These are phyloP conservation scores for Pygoscelis antarcticus DNA, from an alignment of 2,113 vertebrate species.

Conservation along the genomic window DNA sequence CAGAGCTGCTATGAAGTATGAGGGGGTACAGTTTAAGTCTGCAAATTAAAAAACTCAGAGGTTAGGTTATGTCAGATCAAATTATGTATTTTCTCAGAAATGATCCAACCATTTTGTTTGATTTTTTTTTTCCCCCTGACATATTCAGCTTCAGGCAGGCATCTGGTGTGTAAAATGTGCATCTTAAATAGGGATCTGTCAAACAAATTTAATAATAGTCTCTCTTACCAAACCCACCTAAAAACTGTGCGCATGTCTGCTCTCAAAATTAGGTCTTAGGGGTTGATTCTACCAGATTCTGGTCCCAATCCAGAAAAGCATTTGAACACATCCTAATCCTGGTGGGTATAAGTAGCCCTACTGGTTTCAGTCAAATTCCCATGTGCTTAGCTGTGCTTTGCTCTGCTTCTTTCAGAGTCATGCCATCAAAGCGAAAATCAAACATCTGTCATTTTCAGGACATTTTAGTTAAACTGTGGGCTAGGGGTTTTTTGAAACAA, in stretches of 20 bases:
- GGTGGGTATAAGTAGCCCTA: background rate
- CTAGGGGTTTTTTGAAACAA: background rate
- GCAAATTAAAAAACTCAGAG: background rate
- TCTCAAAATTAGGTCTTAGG: background rate
- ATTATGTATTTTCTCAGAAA: slow-evolving; percentile 22
- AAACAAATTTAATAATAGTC: slow-evolving; percentile 32
- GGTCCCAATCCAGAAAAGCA: background rate
- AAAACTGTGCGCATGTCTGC: background rate
- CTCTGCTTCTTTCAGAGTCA: background rate
- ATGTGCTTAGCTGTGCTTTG: background rate
- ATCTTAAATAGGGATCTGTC: slow-evolving; percentile 30
- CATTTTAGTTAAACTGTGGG: background rate
- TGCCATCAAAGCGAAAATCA: background rate
- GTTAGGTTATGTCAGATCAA: background rate
- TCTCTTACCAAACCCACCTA: slow-evolving; percentile 22
- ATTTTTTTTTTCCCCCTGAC: background rate
- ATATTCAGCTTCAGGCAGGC: slow-evolving; percentile 31
- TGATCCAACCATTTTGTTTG: background rate
- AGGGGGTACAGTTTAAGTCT: background rate
- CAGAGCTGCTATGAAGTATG: background rate
- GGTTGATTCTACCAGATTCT: background rate
- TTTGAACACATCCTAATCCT: background rate
- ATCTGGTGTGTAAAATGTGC: slow-evolving; percentile 32
- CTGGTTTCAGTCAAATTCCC: background rate
- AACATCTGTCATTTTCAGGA: background rate